Conservation (phyloP, 2,113 vertebrate species). For the Neogobius melanostomus region DNA sequence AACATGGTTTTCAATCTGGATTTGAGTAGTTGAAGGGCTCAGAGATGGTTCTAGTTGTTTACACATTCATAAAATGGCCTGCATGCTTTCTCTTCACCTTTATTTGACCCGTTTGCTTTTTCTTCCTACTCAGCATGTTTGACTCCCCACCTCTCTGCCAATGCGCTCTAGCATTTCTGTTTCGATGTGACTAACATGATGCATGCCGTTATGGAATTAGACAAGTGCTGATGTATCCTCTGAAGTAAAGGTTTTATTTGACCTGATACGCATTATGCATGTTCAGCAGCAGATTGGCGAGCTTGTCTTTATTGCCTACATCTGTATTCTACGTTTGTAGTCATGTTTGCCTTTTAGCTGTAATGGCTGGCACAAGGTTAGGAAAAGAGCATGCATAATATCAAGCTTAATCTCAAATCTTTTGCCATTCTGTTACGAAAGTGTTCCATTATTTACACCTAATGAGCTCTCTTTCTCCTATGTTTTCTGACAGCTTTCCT, state of each 20-base stretch:
- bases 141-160: constrained; percentile 17
- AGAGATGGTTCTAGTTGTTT: constrained; percentile 42
- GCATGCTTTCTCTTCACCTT: constrained; percentile 32
- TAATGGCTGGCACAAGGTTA: constrained; percentile 36
- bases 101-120: constrained; percentile 39
- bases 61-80: constrained; percentile 41
- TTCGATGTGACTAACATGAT: constrained; percentile 35
- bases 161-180: constrained; percentile 22
- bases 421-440: constrained; percentile 46
- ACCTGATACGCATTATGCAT: constrained; percentile 52
- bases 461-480: constrained; percentile 41
- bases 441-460: constrained; percentile 50
- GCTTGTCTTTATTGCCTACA: constrained; percentile 35
- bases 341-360: constrained; percentile 46
- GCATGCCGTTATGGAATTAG: constrained; percentile 28
- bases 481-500: constrained; percentile 29
- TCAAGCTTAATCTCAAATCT: constrained; percentile 27
- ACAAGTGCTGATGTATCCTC: constrained; percentile 35
- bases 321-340: constrained; percentile 48
- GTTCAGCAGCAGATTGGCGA: constrained; percentile 35
- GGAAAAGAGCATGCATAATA: constrained; percentile 32
- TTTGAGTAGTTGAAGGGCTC: constrained; percentile 35
- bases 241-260: constrained; percentile 43
- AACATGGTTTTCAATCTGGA: no score
- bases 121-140: constrained; percentile 24